Base-by-base conservation (phyloP, 2,797 vertebrate species). In the Scolopax bukidnonensis region DNA sequence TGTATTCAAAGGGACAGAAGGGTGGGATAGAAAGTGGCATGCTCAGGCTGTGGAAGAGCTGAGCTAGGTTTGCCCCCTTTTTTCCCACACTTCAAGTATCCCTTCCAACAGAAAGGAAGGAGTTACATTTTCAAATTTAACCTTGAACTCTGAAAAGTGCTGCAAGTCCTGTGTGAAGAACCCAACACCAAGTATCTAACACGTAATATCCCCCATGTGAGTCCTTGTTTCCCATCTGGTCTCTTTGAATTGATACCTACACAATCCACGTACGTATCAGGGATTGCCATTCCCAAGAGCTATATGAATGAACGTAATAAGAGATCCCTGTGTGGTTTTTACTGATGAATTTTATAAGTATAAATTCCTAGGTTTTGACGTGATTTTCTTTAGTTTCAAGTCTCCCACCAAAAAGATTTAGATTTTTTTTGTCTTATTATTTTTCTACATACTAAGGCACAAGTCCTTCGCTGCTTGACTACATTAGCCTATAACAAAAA, bases 401-500 rank as follows among this genome's bases (percentile, higher is more conserved):
- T 61, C 54, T 57, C 40, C 75, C 82, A 81, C 75, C 90, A 95
- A 95, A 84, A 89, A 94, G 43, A 70, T 64, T 67, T 89, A 76
- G 74, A 67, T 30, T 79, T 61, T 45, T 86, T 32, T 56, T 12
- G 8, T 60, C 23, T 30, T 61, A 48, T 80, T 88, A 71, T 90
- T 82, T 90, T 67, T 92, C 50, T 91, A 47, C 21, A 47, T 48
- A 41, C 6, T 47, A 57, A 86, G 83, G 88, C 84, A 91, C 67
- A 81, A 86, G 50, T 67, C 27, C 84, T 95, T 89, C 11, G 2
- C 70, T 95, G 32, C 70, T 67, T 50, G 70, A 85, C 88, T 95
- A 47, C 81, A 81, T 93, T 81, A 93, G 40, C 73, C 87, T 92
- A 50, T 91, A 95, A 95, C n/a, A 93, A 91, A 93, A 94, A 91